phyloP scores from a whole-genome alignment of 1,140 invertebrate genomes.

The Zaprionus tsacasi region DNA sequence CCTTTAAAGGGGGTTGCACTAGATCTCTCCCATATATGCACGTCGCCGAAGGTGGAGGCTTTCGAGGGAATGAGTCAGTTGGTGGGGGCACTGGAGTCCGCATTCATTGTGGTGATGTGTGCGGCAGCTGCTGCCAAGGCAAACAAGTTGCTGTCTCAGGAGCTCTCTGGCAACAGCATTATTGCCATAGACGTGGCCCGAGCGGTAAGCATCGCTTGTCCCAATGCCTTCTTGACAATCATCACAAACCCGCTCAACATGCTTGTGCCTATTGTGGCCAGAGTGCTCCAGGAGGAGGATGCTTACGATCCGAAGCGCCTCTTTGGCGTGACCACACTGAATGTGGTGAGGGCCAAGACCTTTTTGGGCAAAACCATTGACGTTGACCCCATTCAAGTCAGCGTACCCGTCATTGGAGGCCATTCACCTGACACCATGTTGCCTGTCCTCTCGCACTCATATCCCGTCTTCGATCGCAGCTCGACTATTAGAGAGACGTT shows the following conservation, averaged over 20 bases:
- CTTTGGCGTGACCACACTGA: constrained; percentile 97
- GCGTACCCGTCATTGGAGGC: constrained; percentile 97
- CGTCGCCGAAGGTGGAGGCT: constrained; percentile 88
- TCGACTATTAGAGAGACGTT: constrained; percentile 90
- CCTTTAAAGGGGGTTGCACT: constrained; percentile 91
- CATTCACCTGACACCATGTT: constrained; percentile 98
- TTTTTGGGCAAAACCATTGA: constrained; percentile 94
- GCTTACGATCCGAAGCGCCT: constrained; percentile 95
- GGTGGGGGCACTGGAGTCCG: constrained; percentile 56
- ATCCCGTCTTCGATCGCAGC: constrained; percentile 89
- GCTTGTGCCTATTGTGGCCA: constrained; percentile 97
- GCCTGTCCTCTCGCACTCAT: constrained; percentile 96
- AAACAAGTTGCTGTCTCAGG: constrained; percentile 95
- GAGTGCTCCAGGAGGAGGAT: constrained; percentile 93
- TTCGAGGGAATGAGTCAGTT: constrained; percentile 86
- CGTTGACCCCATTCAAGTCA: constrained; percentile 91
- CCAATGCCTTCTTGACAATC: constrained; percentile 96
- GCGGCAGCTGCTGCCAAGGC: constrained; percentile 98
- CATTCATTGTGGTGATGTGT: constrained; percentile 96
- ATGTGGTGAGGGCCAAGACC: constrained; percentile 96
- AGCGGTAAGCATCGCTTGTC: constrained; percentile 91
- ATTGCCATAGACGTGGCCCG: constrained; percentile 94
- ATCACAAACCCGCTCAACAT: constrained; percentile 99
- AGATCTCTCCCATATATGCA: constrained; percentile 94
- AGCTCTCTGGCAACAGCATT: constrained; percentile 98